Evolutionary conservation across 1,140 invertebrate species (phyloP).

Genomic region (Diorhabda carinulata): DNA sequence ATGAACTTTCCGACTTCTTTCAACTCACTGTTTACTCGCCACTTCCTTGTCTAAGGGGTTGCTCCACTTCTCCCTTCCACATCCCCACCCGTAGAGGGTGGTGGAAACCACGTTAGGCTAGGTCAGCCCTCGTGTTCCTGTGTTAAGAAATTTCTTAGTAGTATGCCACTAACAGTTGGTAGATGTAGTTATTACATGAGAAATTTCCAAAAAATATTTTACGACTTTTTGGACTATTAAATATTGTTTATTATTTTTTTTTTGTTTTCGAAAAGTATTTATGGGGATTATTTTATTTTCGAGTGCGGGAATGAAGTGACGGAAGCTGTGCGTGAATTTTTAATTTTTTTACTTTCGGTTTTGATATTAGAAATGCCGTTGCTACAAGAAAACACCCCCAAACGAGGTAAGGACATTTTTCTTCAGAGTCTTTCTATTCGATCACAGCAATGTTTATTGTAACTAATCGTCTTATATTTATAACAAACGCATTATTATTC

Average conservation of each 20-base stretch:
- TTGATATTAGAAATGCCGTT: slow-evolving; percentile 32
- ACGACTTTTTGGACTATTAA: slow-evolving; percentile 5
- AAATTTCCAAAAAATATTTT: slow-evolving; percentile 9
- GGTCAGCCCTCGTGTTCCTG: slow-evolving; percentile 39
- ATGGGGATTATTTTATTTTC: neutral
- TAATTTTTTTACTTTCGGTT: slow-evolving; percentile 3
- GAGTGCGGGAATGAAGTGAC: slow-evolving; percentile 5
- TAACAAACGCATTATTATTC: too few relatives aligned
- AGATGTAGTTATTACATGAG: slow-evolving; percentile 22
- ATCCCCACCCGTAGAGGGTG: slow-evolving; percentile 22
- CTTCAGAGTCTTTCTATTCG: too few relatives aligned
- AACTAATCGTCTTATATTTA: too few relatives aligned
- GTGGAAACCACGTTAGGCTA: slow-evolving; percentile 40
- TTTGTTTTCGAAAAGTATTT: neutral
- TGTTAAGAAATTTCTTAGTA: slow-evolving; percentile 38
- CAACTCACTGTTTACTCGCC: neutral
- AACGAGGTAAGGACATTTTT: slow-evolving; percentile 32
- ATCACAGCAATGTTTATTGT: too few relatives aligned
- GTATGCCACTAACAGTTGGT: slow-evolving; percentile 29
- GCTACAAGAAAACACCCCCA: slow-evolving; percentile 38
- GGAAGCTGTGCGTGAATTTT: neutral
- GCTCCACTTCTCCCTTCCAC: slow-evolving; percentile 39
- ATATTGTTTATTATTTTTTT: slow-evolving; percentile 8
- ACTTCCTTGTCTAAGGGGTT: slow-evolving; percentile 31
- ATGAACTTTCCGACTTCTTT: slow-evolving; percentile 9